Evolutionary conservation across 2,797 vertebrate genomes (phyloP), one percentile per base, ranked within the genome.

Genomic region (Lacerta bilineata): DNA sequence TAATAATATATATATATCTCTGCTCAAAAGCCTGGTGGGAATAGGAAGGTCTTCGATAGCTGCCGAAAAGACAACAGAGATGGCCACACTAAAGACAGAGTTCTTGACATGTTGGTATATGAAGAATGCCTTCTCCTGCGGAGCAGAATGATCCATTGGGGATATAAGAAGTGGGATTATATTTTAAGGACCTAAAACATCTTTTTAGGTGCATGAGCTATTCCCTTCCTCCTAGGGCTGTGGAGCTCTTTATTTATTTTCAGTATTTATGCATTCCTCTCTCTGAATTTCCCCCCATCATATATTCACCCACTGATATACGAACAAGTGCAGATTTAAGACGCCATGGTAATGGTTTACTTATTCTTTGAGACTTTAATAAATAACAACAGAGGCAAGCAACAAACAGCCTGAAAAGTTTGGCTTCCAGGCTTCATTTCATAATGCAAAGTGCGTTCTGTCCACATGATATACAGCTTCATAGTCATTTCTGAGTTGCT

Each of bases 381-480:
- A 82, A 43, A 43, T 66, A 80, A 82, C 64, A 68, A 36, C 13
- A 82, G 64, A 6, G 17, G 41, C 11, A 17, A 68, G 36, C 55
- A 81, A 66, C 18, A 41, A 68, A 90, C 85, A 91, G 90, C 93
- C 91, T 76, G 92, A 91, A 92, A 88, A 64, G 61, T 92, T 93
- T 92, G 93, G 84, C 95, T 95, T 95, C 90, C 88, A 90, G 87
- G 83, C 92, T 95, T 90, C 91, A 79, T 84, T 94, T 90, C 87
- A 86, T 87, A 92, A 93, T 92, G 88, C 89, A 95, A 95, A 93
- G 91, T 93, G 77, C 89, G 80, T 88, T 95, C 84, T 92, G 71
- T 66, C 85, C n/a, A 1, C 87, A 92, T 97, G 94, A 96, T 96
- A 96, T 96, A 96, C 91, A 95, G 91, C 92, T n/a, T 50, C 90